These are phyloP conservation scores for Himantopus leucocephalus DNA, from an alignment of 2,113 vertebrate species.

Conservation along the genomic window DNA sequence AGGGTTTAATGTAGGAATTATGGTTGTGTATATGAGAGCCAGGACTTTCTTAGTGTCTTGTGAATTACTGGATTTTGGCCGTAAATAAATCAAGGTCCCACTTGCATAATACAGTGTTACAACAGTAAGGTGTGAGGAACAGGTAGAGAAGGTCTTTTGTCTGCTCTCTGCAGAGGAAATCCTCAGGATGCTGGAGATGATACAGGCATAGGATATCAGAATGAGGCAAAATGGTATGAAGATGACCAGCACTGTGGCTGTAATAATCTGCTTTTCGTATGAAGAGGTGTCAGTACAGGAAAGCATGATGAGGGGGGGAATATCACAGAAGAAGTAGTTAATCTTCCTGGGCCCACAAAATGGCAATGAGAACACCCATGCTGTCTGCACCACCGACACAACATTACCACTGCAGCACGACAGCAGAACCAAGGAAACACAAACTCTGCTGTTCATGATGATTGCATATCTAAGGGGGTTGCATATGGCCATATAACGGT, in stretches of 20 bases:
- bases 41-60: not conserved
- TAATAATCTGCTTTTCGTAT: not conserved
- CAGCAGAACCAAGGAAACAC: not conserved
- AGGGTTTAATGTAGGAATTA: conserved; percentile 30
- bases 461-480: not conserved
- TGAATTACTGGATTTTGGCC: not conserved
- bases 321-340: conserved; percentile 33
- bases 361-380: not conserved
- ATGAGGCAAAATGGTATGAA: not conserved
- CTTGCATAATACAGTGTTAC: not conserved
- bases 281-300: not conserved
- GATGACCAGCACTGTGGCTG: not conserved
- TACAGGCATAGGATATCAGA: not conserved
- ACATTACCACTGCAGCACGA: not conserved
- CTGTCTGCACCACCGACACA: not conserved
- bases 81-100: conserved; percentile 17
- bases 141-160: conserved; percentile 38
- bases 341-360: not conserved
- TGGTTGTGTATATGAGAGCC: conserved; percentile 37
- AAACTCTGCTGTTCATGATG: not conserved
- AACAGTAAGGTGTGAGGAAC: not conserved
- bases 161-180: conserved; percentile 4
- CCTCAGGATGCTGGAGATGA: not conserved
- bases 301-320: not conserved
- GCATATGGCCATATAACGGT: not conserved